Base-by-base conservation (phyloP, 2,888 invertebrate genomes). In the Cactoblastis cactorum region DNA sequence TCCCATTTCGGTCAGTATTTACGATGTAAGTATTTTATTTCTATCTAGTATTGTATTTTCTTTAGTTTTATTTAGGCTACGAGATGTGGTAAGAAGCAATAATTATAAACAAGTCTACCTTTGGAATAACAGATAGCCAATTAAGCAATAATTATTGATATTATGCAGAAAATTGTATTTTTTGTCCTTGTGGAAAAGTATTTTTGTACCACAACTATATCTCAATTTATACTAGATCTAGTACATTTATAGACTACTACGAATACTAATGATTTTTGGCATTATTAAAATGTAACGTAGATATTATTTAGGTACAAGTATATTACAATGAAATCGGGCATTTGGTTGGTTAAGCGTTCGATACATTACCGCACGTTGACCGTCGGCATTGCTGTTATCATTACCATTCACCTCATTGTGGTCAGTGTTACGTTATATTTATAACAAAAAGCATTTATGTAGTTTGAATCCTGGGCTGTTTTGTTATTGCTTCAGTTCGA, bases 1-100 rank as follows among this genome's bases (percentile, higher is more conserved):
- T 85, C 86, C 81, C 84, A 71, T 83, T 83, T 87, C 85, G 89
- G 89, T 89, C 89, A 89, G 89, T 89, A 89, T 89, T 89, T 87
- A 83, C 80, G 75, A 71, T 82, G 71, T 87, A 85, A 87, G 88
- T 87, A 86, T 87, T 86, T 82, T 80, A 63, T 69, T 74, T 77
- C 72, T 71, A 64, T 74, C 69, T 64, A 80, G 77, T 81, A 80
- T 82, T 48, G 47, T 48, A 48, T 80, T 74, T 46, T 75, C 62
- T 69, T 74, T 71, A 67, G 67, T 70, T 77, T n/a, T 74, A 75
- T 77, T 28, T 74, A 75, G 74, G 56, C 71, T 70, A 69, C 67
- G 62, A 71, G 59, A 70, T 71, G 67, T 71, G 64, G 67, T 65
- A 65, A 62, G 74, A 77, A 86, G 84, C 81, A 84, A 80, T 79